Evolutionary conservation across 1,140 invertebrate genomes (phyloP).

Genomic region (Asobara japonica): DNA sequence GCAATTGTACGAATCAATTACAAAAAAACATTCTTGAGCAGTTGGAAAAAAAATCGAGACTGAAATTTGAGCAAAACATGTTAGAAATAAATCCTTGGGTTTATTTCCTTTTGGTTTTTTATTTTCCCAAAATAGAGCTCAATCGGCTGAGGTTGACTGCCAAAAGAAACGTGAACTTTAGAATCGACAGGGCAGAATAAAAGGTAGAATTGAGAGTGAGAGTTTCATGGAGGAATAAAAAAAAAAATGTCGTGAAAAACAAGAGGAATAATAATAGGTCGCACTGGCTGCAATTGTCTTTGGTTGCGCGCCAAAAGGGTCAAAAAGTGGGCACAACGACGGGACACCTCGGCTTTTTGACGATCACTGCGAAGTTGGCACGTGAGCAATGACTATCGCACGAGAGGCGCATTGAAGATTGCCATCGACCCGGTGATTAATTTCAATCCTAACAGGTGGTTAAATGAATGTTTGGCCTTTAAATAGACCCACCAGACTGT

Average conservation of each 20-base stretch:
- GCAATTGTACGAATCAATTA: too few species aligned
- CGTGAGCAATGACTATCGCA: conserved; percentile 18
- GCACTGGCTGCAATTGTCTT: conserved; percentile 30
- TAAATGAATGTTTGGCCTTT: background rate
- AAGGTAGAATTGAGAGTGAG: conserved; percentile 17
- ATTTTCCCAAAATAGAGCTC: background rate
- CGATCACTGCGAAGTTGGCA: conserved; percentile 31
- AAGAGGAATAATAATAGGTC: conserved; percentile 39
- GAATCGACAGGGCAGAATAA: conserved; percentile 6
- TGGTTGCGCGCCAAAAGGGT: conserved; percentile 40
- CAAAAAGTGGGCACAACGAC: conserved; percentile 22
- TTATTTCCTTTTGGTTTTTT: conserved; percentile 1
- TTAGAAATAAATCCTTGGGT: too few species aligned
- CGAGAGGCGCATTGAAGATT: background rate
- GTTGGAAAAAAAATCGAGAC: too few species aligned
- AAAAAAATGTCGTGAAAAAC: conserved; percentile 19
- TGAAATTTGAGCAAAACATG: too few species aligned
- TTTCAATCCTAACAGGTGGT: background rate
- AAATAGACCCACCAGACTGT: background rate
- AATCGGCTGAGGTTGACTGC: background rate
- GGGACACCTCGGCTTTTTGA: conserved; percentile 19
- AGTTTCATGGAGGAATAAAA: background rate
- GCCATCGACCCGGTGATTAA: conserved; percentile 18
- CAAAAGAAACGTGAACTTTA: background rate
- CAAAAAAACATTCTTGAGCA: too few species aligned